phyloP scores from a whole-genome alignment of 2,113 vertebrate species.

The Aldabrachelys gigantea region DNA sequence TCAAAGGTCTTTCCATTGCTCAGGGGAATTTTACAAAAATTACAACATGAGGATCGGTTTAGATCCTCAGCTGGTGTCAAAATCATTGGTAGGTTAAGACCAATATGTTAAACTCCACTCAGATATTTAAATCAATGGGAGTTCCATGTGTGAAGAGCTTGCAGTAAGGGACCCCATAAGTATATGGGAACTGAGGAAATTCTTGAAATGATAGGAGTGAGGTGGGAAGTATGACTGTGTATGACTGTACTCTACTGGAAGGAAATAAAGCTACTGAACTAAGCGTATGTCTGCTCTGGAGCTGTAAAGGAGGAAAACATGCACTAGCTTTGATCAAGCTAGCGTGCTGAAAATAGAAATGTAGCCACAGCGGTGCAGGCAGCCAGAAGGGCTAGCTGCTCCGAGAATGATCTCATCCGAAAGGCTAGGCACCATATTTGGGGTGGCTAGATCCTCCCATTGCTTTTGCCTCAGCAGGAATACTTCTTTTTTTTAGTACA shows the following conservation, averaged over 20 bases:
- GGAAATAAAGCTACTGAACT: not conserved
- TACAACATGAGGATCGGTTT: fast-evolving
- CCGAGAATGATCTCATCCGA: not conserved
- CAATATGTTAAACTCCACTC: not conserved
- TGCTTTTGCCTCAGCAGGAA: no score
- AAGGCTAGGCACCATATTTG: no score
- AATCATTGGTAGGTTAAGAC: not conserved
- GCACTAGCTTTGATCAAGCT: not conserved
- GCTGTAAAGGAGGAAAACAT: no score
- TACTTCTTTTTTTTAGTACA: no score
- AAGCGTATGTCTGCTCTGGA: not conserved
- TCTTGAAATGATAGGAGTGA: not conserved
- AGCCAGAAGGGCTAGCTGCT: not conserved
- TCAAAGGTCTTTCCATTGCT: not conserved
- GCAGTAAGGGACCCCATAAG: not conserved
- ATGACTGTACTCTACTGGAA: not conserved
- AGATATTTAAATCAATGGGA: not conserved
- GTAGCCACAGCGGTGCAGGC: not conserved
- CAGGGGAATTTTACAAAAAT: not conserved
- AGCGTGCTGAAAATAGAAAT: not conserved
- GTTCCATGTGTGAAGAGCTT: not conserved
- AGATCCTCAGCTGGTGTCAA: not conserved
- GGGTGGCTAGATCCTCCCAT: no score
- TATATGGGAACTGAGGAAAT: not conserved
- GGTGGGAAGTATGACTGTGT: not conserved